These are phyloP conservation scores for Coptotermes formosanus DNA, from an alignment of 1,140 invertebrate genomes.

Conservation along the genomic window DNA sequence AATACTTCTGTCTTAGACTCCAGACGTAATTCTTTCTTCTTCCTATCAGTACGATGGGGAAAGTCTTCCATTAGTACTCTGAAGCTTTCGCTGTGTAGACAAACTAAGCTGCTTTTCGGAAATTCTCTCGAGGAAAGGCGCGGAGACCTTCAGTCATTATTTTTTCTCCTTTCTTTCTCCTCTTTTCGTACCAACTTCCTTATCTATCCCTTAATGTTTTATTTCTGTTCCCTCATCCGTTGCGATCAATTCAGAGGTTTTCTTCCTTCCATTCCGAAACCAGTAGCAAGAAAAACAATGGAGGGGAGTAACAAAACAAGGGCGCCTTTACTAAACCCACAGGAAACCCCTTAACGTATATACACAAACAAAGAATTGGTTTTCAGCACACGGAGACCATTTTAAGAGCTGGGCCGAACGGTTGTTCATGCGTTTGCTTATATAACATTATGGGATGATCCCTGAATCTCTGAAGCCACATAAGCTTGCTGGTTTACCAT, in stretches of 20 bases:
- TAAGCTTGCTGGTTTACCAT: background rate
- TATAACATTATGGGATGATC: conserved; percentile 16
- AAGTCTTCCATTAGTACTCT: conserved; percentile 8
- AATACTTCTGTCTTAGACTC: background rate
- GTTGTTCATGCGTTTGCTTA: background rate
- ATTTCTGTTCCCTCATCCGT: background rate
- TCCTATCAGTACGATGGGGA: background rate
- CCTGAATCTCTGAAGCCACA: background rate
- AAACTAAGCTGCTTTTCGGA: conserved; percentile 6
- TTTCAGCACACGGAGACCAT: background rate
- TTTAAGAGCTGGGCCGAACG: background rate
- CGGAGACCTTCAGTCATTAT: too few relatives aligned
- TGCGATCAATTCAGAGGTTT: background rate
- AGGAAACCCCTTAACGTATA: background rate
- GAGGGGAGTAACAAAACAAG: conserved; percentile 7
- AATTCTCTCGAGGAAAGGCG: background rate
- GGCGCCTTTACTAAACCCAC: background rate
- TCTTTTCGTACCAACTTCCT: background rate
- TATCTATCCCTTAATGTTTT: conserved; percentile 7
- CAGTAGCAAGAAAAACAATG: conserved; percentile 12
- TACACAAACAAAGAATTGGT: conserved; percentile 1
- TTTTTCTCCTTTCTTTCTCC: too few relatives aligned
- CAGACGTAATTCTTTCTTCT: background rate
- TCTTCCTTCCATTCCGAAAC: background rate
- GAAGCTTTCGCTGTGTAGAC: background rate